Conservation (phyloP, 1,140 invertebrate genomes). For the Heliconius hewitsoni region DNA sequence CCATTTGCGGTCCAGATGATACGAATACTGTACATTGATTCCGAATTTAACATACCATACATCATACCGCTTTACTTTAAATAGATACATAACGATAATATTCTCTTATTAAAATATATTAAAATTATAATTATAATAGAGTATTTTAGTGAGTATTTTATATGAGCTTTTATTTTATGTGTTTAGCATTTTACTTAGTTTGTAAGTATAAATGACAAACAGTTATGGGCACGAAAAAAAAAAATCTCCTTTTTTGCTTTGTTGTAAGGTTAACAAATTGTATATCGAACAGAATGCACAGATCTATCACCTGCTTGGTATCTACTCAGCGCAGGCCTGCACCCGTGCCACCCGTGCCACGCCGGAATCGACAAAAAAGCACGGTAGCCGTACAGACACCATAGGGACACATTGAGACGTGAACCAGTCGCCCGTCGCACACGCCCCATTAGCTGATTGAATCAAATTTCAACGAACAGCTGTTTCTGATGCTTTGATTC, state of each 20-base stretch:
- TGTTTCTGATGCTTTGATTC: slow-evolving; percentile 39
- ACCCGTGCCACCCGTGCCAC: slow-evolving; percentile 41
- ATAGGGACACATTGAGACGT: slow-evolving; percentile 48
- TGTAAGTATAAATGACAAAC: neutral
- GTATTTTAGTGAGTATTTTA: too few relatives aligned
- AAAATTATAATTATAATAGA: neutral
- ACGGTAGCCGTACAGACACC: slow-evolving; percentile 37
- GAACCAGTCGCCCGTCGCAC: slow-evolving; percentile 45
- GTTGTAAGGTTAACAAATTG: neutral
- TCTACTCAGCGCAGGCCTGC: neutral
- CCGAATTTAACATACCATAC: slow-evolving; percentile 36
- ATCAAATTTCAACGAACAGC: slow-evolving; percentile 74
- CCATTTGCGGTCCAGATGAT: slow-evolving; percentile 74
- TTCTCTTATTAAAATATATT: neutral
- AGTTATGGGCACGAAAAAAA: neutral
- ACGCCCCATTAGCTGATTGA: slow-evolving; percentile 69
- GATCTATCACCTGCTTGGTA: slow-evolving; percentile 22
- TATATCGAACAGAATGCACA: neutral
- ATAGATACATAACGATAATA: neutral
- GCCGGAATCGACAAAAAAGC: slow-evolving; percentile 37
- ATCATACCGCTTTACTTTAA: neutral
- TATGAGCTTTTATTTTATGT: too few relatives aligned
- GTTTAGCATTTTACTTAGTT: neutral
- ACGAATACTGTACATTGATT: slow-evolving; percentile 46
- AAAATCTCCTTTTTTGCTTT: neutral